A percentile compares a stretch with the other conserved stretches of the same genome.
Evolutionary conservation across 2,113 vertebrate genomes (phyloP).

Genomic region (Dromaius novaehollandiae): DNA sequence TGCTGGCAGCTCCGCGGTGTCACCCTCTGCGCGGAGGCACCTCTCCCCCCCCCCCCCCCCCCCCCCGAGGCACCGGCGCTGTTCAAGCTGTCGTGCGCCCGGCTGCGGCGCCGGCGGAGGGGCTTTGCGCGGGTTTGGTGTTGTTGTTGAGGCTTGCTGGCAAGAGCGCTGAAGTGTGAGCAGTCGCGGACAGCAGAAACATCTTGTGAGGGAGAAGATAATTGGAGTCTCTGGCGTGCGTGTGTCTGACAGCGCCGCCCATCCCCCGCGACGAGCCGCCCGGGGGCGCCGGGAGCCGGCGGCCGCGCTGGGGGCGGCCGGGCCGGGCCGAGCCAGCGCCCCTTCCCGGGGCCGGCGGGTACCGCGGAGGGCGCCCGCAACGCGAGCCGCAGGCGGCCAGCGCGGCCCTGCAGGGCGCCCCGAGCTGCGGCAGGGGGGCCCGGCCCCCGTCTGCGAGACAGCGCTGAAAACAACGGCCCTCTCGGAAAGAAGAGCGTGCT

Average conservation of each 20-base stretch:
- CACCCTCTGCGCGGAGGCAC: constrained; percentile 61
- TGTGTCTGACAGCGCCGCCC: constrained; percentile 64
- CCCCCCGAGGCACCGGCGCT: constrained; percentile 76
- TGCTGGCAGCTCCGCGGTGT: constrained; percentile 65
- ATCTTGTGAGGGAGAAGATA: constrained; percentile 85
- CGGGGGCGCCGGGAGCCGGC: constrained; percentile 38
- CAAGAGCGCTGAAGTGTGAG: constrained; percentile 84
- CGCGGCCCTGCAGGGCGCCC: neutral
- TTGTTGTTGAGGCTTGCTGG: constrained; percentile 81
- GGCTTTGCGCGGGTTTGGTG: constrained; percentile 57
- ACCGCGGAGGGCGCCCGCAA: too few species aligned
- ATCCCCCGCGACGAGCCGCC: constrained; percentile 58
- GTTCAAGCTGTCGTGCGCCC: constrained; percentile 81
- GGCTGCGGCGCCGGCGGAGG: constrained; percentile 76
- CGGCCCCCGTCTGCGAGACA: neutral
- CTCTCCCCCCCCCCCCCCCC: constrained; percentile 76
- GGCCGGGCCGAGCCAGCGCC: too few species aligned
- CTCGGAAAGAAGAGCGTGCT: too few species aligned
- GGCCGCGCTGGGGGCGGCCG: neutral
- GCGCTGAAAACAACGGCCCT: neutral
- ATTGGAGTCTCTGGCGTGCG: constrained; percentile 81
- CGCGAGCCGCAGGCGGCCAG: neutral
- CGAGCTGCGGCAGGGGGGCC: neutral
- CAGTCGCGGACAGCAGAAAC: constrained; percentile 85
- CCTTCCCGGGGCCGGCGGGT: too few species aligned